These are phyloP conservation scores for Conger conger DNA, from an alignment of 2,113 vertebrate species.

Conservation along the genomic window DNA sequence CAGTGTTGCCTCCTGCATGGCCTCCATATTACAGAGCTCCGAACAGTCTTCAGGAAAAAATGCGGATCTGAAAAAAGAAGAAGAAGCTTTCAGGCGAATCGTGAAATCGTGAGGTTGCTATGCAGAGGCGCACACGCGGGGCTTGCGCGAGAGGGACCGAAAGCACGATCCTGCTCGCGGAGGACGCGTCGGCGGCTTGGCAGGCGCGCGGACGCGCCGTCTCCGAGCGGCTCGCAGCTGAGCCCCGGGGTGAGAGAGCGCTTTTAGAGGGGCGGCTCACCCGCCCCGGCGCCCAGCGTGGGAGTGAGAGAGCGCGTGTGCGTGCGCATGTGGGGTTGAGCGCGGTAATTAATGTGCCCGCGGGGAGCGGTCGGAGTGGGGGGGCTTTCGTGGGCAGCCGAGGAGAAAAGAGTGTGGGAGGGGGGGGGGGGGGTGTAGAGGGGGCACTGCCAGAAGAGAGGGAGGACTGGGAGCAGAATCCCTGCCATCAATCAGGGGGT, in stretches of 20 bases:
- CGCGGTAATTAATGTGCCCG: slow-evolving; percentile 75
- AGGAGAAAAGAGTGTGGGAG: slow-evolving; percentile 57
- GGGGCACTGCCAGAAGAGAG: slow-evolving; percentile 10
- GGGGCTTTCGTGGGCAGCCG: slow-evolving; percentile 61
- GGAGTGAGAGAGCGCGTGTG: neutral
- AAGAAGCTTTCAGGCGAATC: neutral
- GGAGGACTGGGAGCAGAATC: slow-evolving; percentile 57
- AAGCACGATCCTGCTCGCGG: neutral
- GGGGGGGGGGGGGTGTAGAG: slow-evolving; percentile 43
- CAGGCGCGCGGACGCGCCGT: slow-evolving; percentile 10
- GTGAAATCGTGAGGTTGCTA: neutral
- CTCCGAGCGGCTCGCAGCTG: slow-evolving; percentile 26
- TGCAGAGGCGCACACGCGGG: neutral
- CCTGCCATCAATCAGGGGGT: slow-evolving; percentile 76
- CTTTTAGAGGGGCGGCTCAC: slow-evolving; percentile 17
- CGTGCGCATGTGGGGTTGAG: slow-evolving; percentile 52
- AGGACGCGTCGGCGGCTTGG: slow-evolving; percentile 5
- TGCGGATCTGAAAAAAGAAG: neutral
- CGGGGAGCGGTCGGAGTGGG: slow-evolving; percentile 59
- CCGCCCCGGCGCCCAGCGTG: neutral
- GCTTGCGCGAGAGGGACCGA: neutral
- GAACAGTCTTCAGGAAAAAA: neutral
- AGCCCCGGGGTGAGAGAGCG: slow-evolving; percentile 13
- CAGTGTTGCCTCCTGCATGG: neutral
- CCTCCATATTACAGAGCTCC: no score